Percentiles rank a stretch among this genome's conserved stretches.
Conservation (phyloP, 2,888 invertebrate genomes). For the Cheiracanthium punctorium region DNA sequence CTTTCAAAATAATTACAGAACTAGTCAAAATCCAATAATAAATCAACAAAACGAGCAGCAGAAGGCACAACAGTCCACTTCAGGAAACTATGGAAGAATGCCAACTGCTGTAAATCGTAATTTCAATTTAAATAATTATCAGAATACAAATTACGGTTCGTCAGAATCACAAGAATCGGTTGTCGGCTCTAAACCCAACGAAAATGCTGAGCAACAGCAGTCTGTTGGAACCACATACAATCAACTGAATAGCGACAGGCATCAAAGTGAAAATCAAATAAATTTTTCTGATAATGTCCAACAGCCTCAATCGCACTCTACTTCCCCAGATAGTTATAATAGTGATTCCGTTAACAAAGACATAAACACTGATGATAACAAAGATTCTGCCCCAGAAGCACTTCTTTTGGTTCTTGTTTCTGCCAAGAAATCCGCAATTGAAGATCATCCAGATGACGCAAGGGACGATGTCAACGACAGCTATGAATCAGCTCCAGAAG, state of each 20-base stretch:
- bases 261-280: background rate
- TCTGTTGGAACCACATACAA: background rate
- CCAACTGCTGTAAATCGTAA: background rate
- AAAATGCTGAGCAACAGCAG: background rate
- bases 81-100: background rate
- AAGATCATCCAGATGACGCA: background rate
- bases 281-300: too few species aligned
- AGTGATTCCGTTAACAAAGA: background rate
- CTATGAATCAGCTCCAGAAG: constrained; percentile 11
- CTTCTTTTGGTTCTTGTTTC: constrained; percentile 41
- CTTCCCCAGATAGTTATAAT: background rate
- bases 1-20: too few species aligned
- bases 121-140: background rate
- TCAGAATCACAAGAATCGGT: background rate
- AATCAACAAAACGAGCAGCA: background rate
- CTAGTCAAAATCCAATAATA: too few species aligned
- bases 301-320: background rate
- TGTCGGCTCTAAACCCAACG: background rate
- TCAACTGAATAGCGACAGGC: background rate
- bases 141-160: background rate
- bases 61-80: background rate
- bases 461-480: background rate
- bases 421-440: constrained; percentile 5
- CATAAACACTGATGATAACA: background rate
- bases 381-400: constrained; percentile 26